Evolutionary conservation across 2,113 vertebrate species (phyloP).

Genomic region (Piliocolobus tephrosceles): DNA sequence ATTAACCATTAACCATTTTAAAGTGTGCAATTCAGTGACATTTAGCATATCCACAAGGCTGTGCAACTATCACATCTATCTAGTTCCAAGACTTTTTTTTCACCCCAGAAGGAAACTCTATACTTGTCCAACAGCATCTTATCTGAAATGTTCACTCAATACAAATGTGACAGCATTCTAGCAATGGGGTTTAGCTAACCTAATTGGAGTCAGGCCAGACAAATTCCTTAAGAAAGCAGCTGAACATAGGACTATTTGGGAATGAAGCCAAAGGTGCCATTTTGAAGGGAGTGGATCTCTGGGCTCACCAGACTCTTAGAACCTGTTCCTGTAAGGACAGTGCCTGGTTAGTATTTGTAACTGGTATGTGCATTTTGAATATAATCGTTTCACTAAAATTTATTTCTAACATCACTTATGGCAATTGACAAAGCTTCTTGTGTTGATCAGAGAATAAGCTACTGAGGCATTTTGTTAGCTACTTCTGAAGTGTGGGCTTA

Average conservation of each 20-base stretch:
- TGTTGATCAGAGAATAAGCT: background rate
- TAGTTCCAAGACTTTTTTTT: constrained; percentile 34
- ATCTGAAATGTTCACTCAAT: background rate
- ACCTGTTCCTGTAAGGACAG: background rate
- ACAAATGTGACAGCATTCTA: background rate
- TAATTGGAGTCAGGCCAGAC: background rate
- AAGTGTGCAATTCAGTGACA: background rate
- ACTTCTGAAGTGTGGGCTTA: background rate
- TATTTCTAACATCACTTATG: background rate
- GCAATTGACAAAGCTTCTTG: background rate
- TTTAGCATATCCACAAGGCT: background rate
- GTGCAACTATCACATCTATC: background rate
- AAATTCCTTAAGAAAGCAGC: background rate
- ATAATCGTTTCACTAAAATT: constrained; percentile 31
- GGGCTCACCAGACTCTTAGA: background rate
- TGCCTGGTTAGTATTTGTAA: background rate
- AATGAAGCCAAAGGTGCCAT: constrained; percentile 31
- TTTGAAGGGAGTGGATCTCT: background rate
- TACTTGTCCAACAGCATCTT: background rate
- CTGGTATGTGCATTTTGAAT: background rate
- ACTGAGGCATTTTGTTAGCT: background rate
- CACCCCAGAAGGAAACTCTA: background rate
- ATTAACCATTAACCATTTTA: constrained; percentile 11
- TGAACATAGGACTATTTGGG: constrained; percentile 3
- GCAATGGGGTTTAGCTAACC: background rate